These are phyloP conservation scores for Acleris sparsana DNA, from an alignment of 2,888 invertebrate species.

Conservation along the genomic window DNA sequence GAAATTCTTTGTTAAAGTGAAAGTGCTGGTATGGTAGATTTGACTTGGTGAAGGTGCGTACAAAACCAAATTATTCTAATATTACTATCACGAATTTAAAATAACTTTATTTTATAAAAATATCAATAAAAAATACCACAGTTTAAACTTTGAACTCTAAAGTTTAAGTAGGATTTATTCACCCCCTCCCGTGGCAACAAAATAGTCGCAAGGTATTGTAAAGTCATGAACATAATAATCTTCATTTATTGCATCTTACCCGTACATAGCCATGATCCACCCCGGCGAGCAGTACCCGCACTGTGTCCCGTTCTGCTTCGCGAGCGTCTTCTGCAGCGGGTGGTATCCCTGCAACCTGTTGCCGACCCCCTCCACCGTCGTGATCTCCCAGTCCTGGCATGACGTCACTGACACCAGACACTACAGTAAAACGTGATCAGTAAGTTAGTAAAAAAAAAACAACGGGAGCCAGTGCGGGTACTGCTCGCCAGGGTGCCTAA, in stretches of 20 bases:
- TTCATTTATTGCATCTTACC: slow-evolving; percentile 42
- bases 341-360: slow-evolving; percentile 84
- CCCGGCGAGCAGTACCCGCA: slow-evolving; percentile 90
- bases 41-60: no score
- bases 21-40: no score
- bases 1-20: no score
- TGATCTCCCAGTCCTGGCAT: slow-evolving; percentile 84
- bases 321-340: slow-evolving; percentile 84
- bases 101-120: no score
- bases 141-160: no score
- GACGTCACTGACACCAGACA: slow-evolving; percentile 69
- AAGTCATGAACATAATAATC: no score
- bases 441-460: slow-evolving; percentile 60
- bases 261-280: slow-evolving; percentile 90
- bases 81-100: no score
- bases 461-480: slow-evolving; percentile 89
- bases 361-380: slow-evolving; percentile 88
- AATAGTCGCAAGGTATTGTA: no score
- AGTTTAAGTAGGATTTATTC: no score
- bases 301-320: slow-evolving; percentile 86
- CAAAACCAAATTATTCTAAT: no score
- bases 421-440: background rate
- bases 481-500: slow-evolving; percentile 90
- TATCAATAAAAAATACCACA: no score
- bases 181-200: no score